Conservation (phyloP, 2,113 vertebrate species). For the Naja naja region DNA sequence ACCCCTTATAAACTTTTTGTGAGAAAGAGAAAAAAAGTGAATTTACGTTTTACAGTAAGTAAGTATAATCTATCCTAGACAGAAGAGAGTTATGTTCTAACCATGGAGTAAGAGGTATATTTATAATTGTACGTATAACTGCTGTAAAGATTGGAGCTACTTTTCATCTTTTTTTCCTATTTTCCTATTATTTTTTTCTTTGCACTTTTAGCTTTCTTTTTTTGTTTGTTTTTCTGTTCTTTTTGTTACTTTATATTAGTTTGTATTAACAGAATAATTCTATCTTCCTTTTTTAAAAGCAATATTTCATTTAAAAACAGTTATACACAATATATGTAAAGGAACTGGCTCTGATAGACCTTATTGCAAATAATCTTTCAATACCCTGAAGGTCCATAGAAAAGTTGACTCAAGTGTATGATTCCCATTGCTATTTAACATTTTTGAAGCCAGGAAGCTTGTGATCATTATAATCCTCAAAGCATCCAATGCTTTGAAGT, state of each 20-base stretch:
- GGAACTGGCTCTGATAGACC: neutral
- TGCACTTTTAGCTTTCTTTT: neutral
- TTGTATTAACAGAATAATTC: neutral
- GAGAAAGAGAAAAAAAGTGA: neutral
- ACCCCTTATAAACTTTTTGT: neutral
- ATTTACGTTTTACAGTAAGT: neutral
- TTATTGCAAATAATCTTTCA: neutral
- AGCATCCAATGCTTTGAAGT: constrained; percentile 6
- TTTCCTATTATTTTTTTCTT: neutral
- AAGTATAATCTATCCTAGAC: too few relatives aligned
- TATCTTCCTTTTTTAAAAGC: neutral
- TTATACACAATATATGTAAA: neutral
- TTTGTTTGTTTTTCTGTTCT: too few relatives aligned
- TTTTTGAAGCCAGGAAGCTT: neutral
- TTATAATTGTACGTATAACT: neutral
- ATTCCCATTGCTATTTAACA: neutral
- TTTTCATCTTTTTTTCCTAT: neutral
- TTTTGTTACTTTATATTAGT: neutral
- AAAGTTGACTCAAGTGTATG: neutral
- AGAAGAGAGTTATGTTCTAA: neutral
- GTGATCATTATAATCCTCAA: constrained; percentile 5
- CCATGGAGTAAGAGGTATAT: neutral
- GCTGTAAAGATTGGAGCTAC: neutral
- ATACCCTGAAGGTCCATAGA: neutral
- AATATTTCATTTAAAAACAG: neutral